Evolutionary conservation across 1,140 invertebrate species (phyloP).

Genomic region (Zaprionus davidi): DNA sequence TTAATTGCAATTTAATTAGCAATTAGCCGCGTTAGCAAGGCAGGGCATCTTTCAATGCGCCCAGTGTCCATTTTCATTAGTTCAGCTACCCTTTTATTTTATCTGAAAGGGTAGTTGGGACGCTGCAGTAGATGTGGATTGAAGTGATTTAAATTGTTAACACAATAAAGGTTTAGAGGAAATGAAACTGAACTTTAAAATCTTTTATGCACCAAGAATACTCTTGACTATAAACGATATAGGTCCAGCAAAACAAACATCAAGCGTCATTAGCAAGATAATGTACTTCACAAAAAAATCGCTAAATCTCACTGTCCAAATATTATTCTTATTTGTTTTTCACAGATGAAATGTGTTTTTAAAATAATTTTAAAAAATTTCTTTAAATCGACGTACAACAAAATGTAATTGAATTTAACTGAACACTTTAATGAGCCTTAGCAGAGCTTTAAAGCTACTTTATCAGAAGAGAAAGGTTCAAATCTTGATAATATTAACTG

Average conservation of each 20-base stretch:
- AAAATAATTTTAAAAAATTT: no score
- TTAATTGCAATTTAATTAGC: slow-evolving; percentile 57
- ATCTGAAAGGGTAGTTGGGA: background rate
- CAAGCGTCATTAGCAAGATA: no score
- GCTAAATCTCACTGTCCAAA: no score
- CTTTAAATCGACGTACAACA: no score
- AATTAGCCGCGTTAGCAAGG: slow-evolving; percentile 8
- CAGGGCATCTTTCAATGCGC: background rate
- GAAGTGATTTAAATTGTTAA: background rate
- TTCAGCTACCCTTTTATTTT: background rate
- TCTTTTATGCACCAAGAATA: background rate
- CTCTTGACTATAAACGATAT: background rate
- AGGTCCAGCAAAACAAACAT: no score
- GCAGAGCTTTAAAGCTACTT: background rate
- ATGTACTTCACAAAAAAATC: no score
- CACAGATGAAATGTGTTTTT: no score
- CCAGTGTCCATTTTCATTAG: slow-evolving; percentile 6
- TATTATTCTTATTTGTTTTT: no score
- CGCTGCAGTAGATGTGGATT: accelerated
- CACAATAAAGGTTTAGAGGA: background rate
- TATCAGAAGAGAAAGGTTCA: background rate
- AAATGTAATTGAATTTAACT: no score
- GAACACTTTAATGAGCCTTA: background rate
- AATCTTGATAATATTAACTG: background rate
- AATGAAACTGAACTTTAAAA: background rate